These are phyloP conservation scores for Petrocephalus sullivani DNA, from an alignment of 2,797 vertebrate genomes.

Conservation along the genomic window DNA sequence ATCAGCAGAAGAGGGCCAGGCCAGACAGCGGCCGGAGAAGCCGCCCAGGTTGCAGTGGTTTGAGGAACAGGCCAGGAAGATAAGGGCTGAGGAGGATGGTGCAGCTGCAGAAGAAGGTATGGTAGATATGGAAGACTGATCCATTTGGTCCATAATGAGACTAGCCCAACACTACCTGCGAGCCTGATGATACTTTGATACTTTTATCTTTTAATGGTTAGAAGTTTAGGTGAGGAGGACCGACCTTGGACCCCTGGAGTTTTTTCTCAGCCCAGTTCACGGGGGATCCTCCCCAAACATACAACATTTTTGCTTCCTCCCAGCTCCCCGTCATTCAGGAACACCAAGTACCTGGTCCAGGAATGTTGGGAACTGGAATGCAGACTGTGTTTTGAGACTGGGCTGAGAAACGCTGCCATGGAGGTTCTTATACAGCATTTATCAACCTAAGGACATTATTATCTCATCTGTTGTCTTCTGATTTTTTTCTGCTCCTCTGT, in stretches of 20 bases:
- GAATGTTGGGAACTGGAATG: not conserved
- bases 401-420: not conserved
- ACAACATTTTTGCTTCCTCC: not conserved
- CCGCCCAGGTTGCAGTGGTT: conserved; percentile 77
- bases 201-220: not conserved
- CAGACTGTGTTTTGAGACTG: not conserved
- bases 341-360: not conserved
- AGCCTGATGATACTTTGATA: not conserved
- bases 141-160: not conserved
- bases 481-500: not conserved
- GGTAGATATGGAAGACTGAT: not conserved
- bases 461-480: not conserved
- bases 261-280: not conserved
- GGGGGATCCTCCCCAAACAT: not conserved
- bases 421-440: not conserved
- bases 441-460: not conserved
- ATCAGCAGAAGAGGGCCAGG: conserved; percentile 15
- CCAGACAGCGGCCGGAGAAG: conserved; percentile 46
- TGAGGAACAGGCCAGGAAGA: conserved; percentile 77
- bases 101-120: conserved; percentile 58
- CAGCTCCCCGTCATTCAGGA: not conserved
- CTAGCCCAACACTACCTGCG: not conserved
- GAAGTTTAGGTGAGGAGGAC: not conserved
- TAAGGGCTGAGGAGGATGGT: conserved; percentile 46
- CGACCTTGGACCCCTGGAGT: not conserved